Conservation (phyloP, 2,888 invertebrate genomes). For the Falcaria lacertinaria region DNA sequence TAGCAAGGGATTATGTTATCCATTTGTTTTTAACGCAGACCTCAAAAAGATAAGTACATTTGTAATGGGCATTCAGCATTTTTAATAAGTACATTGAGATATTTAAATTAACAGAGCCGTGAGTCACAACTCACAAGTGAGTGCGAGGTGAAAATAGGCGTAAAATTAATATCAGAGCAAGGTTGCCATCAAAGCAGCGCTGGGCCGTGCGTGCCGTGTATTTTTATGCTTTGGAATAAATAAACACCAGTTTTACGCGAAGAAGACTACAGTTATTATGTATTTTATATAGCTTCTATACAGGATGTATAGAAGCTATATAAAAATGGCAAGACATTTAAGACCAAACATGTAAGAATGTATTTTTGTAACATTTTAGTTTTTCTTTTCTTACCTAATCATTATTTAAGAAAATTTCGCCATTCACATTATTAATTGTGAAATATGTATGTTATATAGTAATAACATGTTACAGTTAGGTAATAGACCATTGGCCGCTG, state of each 20-base stretch:
- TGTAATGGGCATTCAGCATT: no score
- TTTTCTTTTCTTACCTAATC: no score
- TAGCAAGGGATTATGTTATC: no score
- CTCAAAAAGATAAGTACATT: no score
- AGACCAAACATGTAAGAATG: not conserved
- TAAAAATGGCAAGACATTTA: not conserved
- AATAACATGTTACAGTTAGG: no score
- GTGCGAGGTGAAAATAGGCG: slow-evolving; percentile 57
- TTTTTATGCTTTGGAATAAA: slow-evolving; percentile 37
- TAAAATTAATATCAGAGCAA: slow-evolving; percentile 65
- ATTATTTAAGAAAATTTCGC: no score
- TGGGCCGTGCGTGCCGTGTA: slow-evolving; percentile 27
- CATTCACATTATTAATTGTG: no score
- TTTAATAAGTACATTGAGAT: slow-evolving; percentile 10
- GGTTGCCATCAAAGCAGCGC: slow-evolving; percentile 49
- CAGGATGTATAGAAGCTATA: no score
- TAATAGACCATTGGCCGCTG: not conserved
- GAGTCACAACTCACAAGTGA: slow-evolving; percentile 37
- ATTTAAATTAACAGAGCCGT: slow-evolving; percentile 21
- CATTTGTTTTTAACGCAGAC: no score
- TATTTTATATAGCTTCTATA: not conserved
- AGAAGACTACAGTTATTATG: slow-evolving; percentile 1
- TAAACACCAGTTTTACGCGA: slow-evolving; percentile 24
- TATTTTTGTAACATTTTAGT: not conserved
- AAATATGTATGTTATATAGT: no score